Conservation (phyloP, 2,113 vertebrate genomes). For the Galemys pyrenaicus region DNA sequence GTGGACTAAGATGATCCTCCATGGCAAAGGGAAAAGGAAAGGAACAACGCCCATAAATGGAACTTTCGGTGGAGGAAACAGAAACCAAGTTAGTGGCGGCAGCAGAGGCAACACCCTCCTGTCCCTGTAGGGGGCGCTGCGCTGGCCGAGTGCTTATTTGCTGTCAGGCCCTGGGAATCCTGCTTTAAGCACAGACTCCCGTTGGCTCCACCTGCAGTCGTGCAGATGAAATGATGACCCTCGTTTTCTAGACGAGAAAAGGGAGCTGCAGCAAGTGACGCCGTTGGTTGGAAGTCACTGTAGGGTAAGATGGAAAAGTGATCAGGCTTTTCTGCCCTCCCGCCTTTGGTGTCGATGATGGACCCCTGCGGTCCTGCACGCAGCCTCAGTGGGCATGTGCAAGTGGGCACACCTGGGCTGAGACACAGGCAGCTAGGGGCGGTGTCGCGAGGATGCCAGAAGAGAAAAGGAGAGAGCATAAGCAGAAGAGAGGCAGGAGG, state of each 20-base stretch:
- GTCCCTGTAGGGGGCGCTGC: fast-evolving
- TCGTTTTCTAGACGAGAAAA: neutral
- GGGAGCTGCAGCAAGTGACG: neutral
- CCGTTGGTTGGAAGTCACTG: neutral
- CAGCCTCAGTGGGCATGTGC: too few relatives aligned
- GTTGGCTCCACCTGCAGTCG: neutral
- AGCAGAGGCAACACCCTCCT: neutral
- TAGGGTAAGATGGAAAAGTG: too few relatives aligned
- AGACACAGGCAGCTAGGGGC: too few relatives aligned
- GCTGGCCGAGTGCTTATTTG: fast-evolving
- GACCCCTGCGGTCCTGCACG: too few relatives aligned
- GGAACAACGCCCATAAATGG: neutral
- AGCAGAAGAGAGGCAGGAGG: too few relatives aligned
- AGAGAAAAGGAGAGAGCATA: too few relatives aligned
- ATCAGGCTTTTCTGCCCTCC: too few relatives aligned
- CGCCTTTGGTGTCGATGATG: too few relatives aligned
- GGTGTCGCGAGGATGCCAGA: too few relatives aligned
- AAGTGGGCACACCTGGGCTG: too few relatives aligned
- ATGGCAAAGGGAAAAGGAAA: neutral
- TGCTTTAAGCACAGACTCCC: neutral
- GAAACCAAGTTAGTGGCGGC: fast-evolving
- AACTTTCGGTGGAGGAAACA: neutral
- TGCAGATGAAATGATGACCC: neutral
- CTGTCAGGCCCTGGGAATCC: neutral
- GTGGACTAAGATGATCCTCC: neutral